These are phyloP conservation scores for Albula goreensis DNA, from an alignment of 2,113 vertebrate genomes.

Conservation along the genomic window DNA sequence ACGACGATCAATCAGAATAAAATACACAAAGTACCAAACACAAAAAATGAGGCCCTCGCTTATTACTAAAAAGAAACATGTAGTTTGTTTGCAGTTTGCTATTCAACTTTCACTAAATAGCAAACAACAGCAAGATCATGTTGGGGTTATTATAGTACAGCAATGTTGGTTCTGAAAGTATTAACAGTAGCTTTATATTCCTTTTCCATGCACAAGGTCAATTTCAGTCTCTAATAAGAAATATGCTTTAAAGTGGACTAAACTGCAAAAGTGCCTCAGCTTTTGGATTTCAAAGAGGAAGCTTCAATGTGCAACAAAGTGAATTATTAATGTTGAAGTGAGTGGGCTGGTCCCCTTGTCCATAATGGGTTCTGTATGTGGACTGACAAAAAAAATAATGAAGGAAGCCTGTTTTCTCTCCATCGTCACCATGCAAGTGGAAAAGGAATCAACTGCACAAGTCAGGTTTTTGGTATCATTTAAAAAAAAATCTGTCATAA, in stretches of 20 bases:
- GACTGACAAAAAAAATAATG: slow-evolving; percentile 8
- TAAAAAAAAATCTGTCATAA: slow-evolving; percentile 23
- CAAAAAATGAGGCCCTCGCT: background rate
- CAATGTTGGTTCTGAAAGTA: slow-evolving; percentile 23
- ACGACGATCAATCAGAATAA: background rate
- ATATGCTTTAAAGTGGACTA: no score
- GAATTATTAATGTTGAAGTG: no score
- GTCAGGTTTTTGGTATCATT: slow-evolving; percentile 11
- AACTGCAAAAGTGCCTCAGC: no score
- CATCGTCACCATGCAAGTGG: background rate
- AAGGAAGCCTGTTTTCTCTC: slow-evolving; percentile 23
- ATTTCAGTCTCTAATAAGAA: background rate
- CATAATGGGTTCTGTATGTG: background rate
- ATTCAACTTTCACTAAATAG: background rate
- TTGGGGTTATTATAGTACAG: slow-evolving; percentile 1
- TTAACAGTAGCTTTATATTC: slow-evolving; percentile 29
- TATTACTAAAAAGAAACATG: background rate
- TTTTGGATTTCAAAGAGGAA: no score
- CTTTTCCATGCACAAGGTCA: slow-evolving; percentile 16
- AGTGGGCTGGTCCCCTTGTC: background rate
- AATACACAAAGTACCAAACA: background rate
- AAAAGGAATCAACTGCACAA: background rate
- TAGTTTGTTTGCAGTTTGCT: background rate
- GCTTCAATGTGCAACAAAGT: no score
- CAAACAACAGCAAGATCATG: background rate